A percentile compares a stretch with the other conserved stretches of the same genome.
These are phyloP conservation scores for Neelides sp. DNA, from an alignment of 1,140 invertebrate species.

Conservation along the genomic window DNA sequence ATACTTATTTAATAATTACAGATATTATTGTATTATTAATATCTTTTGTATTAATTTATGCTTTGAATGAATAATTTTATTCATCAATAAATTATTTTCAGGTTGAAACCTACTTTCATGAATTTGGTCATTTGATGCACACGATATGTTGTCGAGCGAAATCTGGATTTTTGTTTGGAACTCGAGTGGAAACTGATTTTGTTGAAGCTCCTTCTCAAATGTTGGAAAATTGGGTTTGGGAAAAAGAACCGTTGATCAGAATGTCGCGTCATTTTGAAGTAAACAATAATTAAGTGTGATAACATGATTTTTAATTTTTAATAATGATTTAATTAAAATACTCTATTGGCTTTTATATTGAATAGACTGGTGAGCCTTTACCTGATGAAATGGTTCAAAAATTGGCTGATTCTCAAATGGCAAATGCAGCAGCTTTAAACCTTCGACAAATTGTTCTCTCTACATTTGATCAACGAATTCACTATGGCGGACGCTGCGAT, in stretches of 20 bases:
- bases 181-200: constrained; percentile 44
- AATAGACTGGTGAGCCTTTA: constrained; percentile 35
- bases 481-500: constrained; percentile 36
- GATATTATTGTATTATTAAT: background rate
- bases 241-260: constrained; percentile 39
- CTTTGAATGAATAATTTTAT: background rate
- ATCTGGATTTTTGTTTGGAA: constrained; percentile 40
- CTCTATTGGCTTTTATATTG: constrained; percentile 3
- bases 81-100: constrained; percentile 17
- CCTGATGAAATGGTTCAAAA: constrained; percentile 41
- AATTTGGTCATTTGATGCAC: constrained; percentile 48
- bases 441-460: constrained; percentile 41
- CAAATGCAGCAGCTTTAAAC: constrained; percentile 43
- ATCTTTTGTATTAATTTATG: background rate
- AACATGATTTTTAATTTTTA: background rate
- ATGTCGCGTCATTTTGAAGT: constrained; percentile 44
- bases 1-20: background rate
- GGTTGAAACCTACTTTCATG: constrained; percentile 47
- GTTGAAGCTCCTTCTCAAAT: constrained; percentile 47
- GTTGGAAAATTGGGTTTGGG: constrained; percentile 48
- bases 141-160: constrained; percentile 41
- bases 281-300: background rate
- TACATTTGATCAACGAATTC: constrained; percentile 43
- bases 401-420: constrained; percentile 38
- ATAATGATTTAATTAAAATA: background rate